A percentile compares a stretch with the other conserved stretches of the same genome.
phyloP scores from a whole-genome alignment of 2,888 invertebrate genomes.

The Neoascia interrupta region DNA sequence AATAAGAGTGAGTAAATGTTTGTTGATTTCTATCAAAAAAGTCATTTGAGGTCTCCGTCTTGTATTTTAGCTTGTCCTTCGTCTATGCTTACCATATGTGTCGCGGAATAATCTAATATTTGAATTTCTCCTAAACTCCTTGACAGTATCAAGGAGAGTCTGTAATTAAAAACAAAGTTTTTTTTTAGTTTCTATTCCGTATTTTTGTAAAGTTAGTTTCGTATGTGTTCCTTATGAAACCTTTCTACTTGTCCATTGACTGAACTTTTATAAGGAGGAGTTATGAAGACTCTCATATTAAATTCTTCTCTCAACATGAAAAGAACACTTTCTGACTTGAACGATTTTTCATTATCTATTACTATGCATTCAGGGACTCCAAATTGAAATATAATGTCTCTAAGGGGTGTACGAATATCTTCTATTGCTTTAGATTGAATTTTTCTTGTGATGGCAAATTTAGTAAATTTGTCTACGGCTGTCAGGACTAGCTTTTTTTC shows the following conservation, averaged over 20 bases:
- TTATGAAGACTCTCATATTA: slow-evolving; percentile 6
- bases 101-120: too few relatives aligned
- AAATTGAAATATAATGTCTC: slow-evolving; percentile 8
- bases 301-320: slow-evolving; percentile 13
- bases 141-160: too few relatives aligned
- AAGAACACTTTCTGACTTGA: slow-evolving; percentile 9
- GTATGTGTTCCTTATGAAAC: too few relatives aligned
- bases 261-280: slow-evolving; percentile 2
- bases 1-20: too few relatives aligned
- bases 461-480: slow-evolving; percentile 29
- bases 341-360: slow-evolving; percentile 4
- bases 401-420: slow-evolving; percentile 9
- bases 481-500: slow-evolving; percentile 15
- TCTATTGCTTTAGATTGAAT: slow-evolving; percentile 26
- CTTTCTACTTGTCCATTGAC: background rate
- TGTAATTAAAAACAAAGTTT: too few relatives aligned
- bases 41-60: too few relatives aligned
- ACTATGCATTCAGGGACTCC: background rate
- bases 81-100: too few relatives aligned
- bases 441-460: slow-evolving; percentile 20
- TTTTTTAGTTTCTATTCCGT: too few relatives aligned
- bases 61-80: too few relatives aligned
- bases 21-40: too few relatives aligned
- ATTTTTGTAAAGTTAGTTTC: too few relatives aligned
- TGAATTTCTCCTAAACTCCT: too few relatives aligned